Base-by-base conservation (phyloP, 1,140 invertebrate genomes). In the Lerema accius region DNA sequence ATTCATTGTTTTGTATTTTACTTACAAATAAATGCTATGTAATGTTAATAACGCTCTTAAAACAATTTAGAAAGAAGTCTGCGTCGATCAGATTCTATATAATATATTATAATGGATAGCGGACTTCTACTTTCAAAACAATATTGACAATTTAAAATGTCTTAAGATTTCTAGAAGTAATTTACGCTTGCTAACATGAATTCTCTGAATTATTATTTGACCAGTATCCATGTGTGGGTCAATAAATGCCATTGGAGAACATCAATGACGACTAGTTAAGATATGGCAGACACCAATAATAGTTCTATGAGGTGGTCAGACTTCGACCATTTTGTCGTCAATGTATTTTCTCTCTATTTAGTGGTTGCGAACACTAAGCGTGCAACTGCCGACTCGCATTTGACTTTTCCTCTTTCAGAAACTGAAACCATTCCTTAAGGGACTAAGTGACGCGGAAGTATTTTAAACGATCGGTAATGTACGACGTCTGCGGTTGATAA, bases 351-450 rank as follows among this genome's bases (percentile, higher is more conserved):
- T 32, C 4, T n/a, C n/a, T n/a, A n/a, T n/a, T n/a, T n/a, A n/a
- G 17, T 26, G 11, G 43, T 43, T 67, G 59, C 50, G 61, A 51
- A 61, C 49, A 64, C 50, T 61, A 67, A 67, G 40, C 58, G 61
- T 71, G 69, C 72, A 65, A 68, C 43, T 64, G 43, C 64, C 58
- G 65, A 63, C 63, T 67, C 71, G 71, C 68, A 68, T 63, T 76
- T 73, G 53, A 74, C 68, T 66, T 63, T 70, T 77, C 73, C 67
- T 68, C 71, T 77, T 77, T 69, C 74, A 77, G 74, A 77, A 67
- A 51, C 49, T 70, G 63, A 73, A 66, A 66, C 61, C 66, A 58
- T 73, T 76, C 37, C 67, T 67, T 66, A 67, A 68, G 51, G 73
- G 66, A 65, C 63, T 76, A 70, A 63, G 70, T 58, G 72, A 73